phyloP scores from a whole-genome alignment of 2,797 vertebrate species.

The Poeciliopsis turneri region DNA sequence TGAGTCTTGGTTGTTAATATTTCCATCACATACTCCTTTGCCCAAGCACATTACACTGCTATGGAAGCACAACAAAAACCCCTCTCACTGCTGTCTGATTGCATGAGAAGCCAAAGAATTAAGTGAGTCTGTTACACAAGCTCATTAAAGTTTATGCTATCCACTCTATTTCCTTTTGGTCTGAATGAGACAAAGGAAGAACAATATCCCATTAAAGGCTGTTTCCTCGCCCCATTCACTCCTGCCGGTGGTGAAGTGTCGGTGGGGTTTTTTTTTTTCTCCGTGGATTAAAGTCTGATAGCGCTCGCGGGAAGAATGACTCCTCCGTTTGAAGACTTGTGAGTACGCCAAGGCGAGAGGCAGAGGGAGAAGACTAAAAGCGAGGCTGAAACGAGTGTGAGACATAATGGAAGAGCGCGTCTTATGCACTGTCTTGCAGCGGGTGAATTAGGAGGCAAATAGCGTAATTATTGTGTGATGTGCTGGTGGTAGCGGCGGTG shows the following conservation, averaged over 20 bases:
- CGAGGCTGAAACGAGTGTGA: constrained; percentile 47
- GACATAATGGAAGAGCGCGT: constrained; percentile 66
- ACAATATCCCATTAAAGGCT: constrained; percentile 83
- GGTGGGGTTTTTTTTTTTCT: constrained; percentile 60
- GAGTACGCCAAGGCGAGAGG: constrained; percentile 63
- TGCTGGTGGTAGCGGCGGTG: constrained; percentile 59
- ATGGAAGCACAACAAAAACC: constrained; percentile 69
- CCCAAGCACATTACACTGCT: constrained; percentile 17
- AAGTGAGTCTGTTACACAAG: constrained; percentile 78
- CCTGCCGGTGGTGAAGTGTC: constrained; percentile 73
- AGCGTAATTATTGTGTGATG: constrained; percentile 71
- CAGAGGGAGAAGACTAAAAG: constrained; percentile 48
- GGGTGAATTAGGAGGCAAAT: constrained; percentile 75
- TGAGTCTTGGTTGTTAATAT: constrained; percentile 13
- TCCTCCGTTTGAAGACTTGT: constrained; percentile 74
- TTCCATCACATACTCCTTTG: constrained; percentile 44
- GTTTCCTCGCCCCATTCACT: constrained; percentile 76
- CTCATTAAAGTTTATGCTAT: constrained; percentile 81
- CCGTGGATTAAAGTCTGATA: constrained; percentile 83
- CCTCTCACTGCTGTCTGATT: constrained; percentile 64
- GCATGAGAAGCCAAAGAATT: constrained; percentile 67
- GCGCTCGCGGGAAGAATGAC: constrained; percentile 75
- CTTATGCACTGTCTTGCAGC: constrained; percentile 61
- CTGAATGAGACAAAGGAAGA: constrained; percentile 78
- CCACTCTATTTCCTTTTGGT: constrained; percentile 81